A percentile compares a stretch with the other conserved stretches of the same genome.
Conservation (phyloP, 2,797 vertebrate genomes). For the Iguana delicatissima region DNA sequence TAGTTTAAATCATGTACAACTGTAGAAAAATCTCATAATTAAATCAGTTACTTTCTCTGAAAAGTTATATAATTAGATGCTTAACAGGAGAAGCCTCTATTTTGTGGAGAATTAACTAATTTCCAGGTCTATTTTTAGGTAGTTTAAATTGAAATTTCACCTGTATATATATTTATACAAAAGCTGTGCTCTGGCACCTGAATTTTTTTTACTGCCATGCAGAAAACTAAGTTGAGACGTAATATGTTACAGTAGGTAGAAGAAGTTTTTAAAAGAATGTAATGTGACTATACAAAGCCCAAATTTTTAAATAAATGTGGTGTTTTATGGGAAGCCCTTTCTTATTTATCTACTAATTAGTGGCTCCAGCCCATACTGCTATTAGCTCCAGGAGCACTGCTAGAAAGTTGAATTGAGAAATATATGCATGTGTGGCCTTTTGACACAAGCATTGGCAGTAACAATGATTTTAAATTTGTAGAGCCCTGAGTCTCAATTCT, state of each 20-base stretch:
- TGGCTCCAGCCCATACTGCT: conserved; percentile 12
- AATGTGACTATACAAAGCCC: background rate
- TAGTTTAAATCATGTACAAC: conserved; percentile 11
- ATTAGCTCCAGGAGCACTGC: conserved; percentile 19
- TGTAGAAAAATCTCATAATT: conserved; percentile 39
- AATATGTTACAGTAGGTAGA: conserved; percentile 20
- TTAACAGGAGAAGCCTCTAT: background rate
- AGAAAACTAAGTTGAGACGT: conserved; percentile 8
- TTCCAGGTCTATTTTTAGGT: conserved; percentile 31
- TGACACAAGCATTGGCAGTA: background rate
- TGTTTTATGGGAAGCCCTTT: conserved; percentile 25
- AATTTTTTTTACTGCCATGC: conserved; percentile 32
- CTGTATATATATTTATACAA: background rate
- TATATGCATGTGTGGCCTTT: background rate
- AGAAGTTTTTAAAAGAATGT: conserved; percentile 23
- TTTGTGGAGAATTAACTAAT: conserved; percentile 38
- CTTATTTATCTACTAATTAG: conserved; percentile 16
- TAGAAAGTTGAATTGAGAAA: conserved; percentile 1
- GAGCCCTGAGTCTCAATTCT: background rate
- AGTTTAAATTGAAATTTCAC: conserved; percentile 31
- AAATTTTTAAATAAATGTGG: conserved; percentile 7
- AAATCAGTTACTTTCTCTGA: conserved; percentile 16
- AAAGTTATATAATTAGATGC: conserved; percentile 35
- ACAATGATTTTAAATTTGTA: accelerated
- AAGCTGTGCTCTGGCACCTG: conserved; percentile 24